phyloP scores from a whole-genome alignment of 2,113 vertebrate genomes.

The Brienomyrus longianalis region DNA sequence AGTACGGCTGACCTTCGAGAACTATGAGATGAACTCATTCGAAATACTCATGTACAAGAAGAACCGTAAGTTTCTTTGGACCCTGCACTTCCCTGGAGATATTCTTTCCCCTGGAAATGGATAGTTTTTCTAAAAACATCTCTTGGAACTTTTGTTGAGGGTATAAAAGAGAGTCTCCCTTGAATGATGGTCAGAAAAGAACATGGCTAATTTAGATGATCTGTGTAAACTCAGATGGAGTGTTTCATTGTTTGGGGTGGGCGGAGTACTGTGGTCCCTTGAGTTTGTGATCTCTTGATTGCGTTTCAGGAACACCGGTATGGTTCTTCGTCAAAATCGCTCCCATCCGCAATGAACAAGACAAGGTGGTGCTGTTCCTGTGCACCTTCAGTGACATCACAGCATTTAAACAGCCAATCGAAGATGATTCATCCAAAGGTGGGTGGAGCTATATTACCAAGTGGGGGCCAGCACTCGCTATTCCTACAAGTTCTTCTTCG shows the following conservation, averaged over 20 bases:
- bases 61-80: conserved; percentile 79
- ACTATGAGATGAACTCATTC: conserved; percentile 98
- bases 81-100: not conserved
- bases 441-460: conserved; percentile 28
- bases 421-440: conserved; percentile 98
- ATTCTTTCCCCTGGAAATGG: not conserved
- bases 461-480: not conserved
- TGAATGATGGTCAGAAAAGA: not conserved
- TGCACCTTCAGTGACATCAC: conserved; percentile 99
- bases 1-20: conserved; percentile 95
- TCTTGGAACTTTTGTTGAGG: not conserved
- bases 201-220: not conserved
- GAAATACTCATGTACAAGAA: conserved; percentile 99
- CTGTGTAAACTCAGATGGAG: not conserved
- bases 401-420: conserved; percentile 97
- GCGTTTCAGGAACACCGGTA: conserved; percentile 83
- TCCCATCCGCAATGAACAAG: conserved; percentile 95
- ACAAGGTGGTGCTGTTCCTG: conserved; percentile 97
- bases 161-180: not conserved
- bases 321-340: conserved; percentile 99
- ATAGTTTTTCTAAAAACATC: not conserved
- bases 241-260: not conserved
- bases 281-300: conserved; percentile 32
- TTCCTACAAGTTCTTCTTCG: not conserved
- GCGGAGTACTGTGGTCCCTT: not conserved